A percentile compares a stretch with the other conserved stretches of the same genome.
These are phyloP conservation scores for Hippasteria phrygiana DNA, from an alignment of 53 echinoderm and acorn worm species.

Conservation along the genomic window DNA sequence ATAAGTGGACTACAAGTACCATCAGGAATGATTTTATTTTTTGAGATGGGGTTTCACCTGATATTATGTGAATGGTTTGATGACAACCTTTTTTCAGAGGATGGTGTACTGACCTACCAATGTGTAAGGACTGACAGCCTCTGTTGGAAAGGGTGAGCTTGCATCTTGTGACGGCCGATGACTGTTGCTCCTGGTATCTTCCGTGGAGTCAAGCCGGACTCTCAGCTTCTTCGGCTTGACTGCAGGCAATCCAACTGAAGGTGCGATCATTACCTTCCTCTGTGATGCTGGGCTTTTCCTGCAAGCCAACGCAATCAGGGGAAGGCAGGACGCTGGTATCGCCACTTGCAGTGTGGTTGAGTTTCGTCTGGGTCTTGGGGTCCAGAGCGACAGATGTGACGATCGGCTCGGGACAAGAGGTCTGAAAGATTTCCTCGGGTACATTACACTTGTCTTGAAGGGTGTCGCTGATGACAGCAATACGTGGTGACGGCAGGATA, in stretches of 20 bases:
- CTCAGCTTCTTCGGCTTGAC: neutral
- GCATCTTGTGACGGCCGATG: neutral
- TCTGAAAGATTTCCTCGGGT: neutral
- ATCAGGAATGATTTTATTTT: too few species aligned
- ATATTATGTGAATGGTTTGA: too few species aligned
- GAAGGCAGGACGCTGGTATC: conserved; percentile 34
- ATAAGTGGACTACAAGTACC: too few species aligned
- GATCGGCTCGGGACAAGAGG: neutral
- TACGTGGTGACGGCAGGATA: neutral
- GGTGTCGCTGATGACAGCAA: neutral
- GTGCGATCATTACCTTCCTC: conserved; percentile 4
- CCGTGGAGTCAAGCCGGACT: neutral
- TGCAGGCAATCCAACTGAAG: neutral
- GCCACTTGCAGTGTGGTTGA: conserved; percentile 5
- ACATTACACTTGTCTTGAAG: neutral
- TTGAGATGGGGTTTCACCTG: too few species aligned
- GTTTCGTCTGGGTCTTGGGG: neutral
- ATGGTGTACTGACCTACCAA: conserved; percentile 15
- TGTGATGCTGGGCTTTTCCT: neutral
- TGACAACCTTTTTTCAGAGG: too few species aligned
- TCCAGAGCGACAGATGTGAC: neutral
- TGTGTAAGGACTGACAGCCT: conserved; percentile 1
- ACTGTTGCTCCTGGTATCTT: neutral
- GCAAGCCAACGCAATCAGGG: conserved; percentile 9
- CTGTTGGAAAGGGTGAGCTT: neutral